A percentile compares a stretch with the other conserved stretches of the same genome.
Evolutionary conservation across 2,888 invertebrate genomes (phyloP).

Genomic region (Miltochrista miniata): DNA sequence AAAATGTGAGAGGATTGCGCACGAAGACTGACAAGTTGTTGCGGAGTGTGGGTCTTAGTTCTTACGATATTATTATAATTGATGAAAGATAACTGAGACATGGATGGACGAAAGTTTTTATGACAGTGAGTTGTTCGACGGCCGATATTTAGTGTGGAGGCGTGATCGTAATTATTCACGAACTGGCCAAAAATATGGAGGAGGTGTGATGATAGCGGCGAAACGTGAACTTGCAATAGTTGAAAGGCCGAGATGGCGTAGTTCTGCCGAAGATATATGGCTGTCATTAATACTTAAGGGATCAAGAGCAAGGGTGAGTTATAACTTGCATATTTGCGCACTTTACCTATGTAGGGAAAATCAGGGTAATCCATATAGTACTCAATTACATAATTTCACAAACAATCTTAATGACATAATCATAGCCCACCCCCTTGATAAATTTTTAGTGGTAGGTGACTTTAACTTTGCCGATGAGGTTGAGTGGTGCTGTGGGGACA

Average conservation of each 20-base stretch:
- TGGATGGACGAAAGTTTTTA: background rate
- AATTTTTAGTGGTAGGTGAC: background rate
- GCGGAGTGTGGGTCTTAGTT: background rate
- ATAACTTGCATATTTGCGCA: slow-evolving; percentile 3
- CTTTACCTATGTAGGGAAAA: slow-evolving; percentile 7
- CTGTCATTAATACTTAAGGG: background rate
- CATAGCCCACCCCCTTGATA: background rate
- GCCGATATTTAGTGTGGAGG: background rate
- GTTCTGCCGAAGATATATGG: slow-evolving; percentile 10
- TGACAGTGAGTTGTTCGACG: slow-evolving; percentile 3
- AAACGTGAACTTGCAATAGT: background rate
- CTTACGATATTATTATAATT: background rate
- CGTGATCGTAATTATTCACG: slow-evolving; percentile 1
- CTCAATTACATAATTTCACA: background rate
- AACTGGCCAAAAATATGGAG: slow-evolving; percentile 2
- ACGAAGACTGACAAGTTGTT: background rate
- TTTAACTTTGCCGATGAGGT: background rate
- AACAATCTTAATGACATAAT: background rate
- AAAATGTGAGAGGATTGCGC: slow-evolving; percentile 1
- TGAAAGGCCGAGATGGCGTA: slow-evolving; percentile 3
- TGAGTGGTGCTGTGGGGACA: background rate
- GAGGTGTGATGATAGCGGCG: slow-evolving; percentile 4
- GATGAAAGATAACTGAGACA: too few species aligned
- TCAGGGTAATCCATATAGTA: slow-evolving; percentile 2
- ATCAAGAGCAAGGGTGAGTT: slow-evolving; percentile 1